Evolutionary conservation across 2,888 invertebrate genomes (phyloP).

Genomic region (Dorcus parallelipipedus): DNA sequence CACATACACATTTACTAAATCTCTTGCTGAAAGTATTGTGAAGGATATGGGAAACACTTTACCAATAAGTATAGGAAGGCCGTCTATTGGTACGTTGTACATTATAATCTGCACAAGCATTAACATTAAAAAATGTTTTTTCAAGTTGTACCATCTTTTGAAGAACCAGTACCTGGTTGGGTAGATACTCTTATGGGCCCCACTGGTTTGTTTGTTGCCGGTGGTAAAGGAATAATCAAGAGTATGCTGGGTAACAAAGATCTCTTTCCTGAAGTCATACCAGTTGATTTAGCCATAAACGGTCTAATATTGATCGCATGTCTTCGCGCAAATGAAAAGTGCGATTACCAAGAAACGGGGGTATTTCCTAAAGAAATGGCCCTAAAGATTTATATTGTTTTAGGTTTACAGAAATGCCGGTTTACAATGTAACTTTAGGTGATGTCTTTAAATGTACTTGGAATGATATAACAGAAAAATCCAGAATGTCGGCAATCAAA

Average conservation of each 20-base stretch:
- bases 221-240: conserved; percentile 21
- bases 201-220: conserved; percentile 16
- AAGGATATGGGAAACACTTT: conserved; percentile 65
- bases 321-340: too few species aligned
- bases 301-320: conserved; percentile 5
- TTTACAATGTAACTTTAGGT: too few species aligned
- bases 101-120: too few species aligned
- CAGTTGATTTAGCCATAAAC: conserved; percentile 22
- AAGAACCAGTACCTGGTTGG: conserved; percentile 21
- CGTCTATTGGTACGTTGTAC: conserved; percentile 75
- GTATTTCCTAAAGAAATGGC: too few species aligned
- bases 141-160: conserved; percentile 14
- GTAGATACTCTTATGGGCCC: conserved; percentile 21
- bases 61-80: conserved; percentile 82
- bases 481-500: too few species aligned
- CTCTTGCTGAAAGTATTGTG: conserved; percentile 71
- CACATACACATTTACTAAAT: conserved; percentile 95
- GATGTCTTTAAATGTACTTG: too few species aligned
- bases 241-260: conserved; percentile 19
- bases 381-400: too few species aligned
- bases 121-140: too few species aligned
- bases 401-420: too few species aligned
- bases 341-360: too few species aligned
- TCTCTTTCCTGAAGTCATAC: conserved; percentile 17
- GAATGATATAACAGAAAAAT: too few species aligned